A percentile compares a stretch with the other conserved stretches of the same genome.
Evolutionary conservation across 2,888 invertebrate genomes (phyloP).

Genomic region (Brachyopa scutellaris): DNA sequence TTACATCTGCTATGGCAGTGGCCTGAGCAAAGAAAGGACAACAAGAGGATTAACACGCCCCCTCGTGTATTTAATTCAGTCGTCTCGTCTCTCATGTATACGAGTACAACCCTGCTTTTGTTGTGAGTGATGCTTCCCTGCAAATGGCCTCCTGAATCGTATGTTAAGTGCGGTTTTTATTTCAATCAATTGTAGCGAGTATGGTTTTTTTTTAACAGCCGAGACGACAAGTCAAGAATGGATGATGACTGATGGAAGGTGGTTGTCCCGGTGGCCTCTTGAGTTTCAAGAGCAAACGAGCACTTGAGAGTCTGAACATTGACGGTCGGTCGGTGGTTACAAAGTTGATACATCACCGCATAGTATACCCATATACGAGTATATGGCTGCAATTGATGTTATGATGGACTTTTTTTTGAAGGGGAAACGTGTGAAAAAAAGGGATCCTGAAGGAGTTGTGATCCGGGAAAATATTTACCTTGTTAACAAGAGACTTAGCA

Average conservation of each 20-base stretch:
- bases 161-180: conserved; percentile 70
- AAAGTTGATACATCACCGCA: conserved; percentile 44
- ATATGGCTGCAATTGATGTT: conserved; percentile 18
- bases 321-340: conserved; percentile 14
- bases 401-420: conserved; percentile 14
- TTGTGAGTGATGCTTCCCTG: conserved; percentile 40
- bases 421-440: conserved; percentile 31
- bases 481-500: conserved; percentile 16
- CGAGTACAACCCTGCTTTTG: conserved; percentile 4
- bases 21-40: conserved; percentile 49
- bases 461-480: conserved; percentile 17
- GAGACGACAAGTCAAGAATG: conserved; percentile 37
- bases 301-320: conserved; percentile 39
- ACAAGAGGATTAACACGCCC: conserved; percentile 65
- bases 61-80: conserved; percentile 40
- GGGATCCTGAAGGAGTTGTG: conserved; percentile 25
- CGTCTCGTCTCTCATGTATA: conserved; percentile 26
- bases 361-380: no score
- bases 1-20: conserved; percentile 35
- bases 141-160: conserved; percentile 67
- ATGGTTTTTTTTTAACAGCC: neutral
- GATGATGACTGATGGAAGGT: conserved; percentile 63
- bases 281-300: conserved; percentile 34
- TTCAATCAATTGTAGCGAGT: conserved; percentile 63
- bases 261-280: conserved; percentile 26